phyloP scores from a whole-genome alignment of 2,113 vertebrate genomes.

The Bos javanicus region DNA sequence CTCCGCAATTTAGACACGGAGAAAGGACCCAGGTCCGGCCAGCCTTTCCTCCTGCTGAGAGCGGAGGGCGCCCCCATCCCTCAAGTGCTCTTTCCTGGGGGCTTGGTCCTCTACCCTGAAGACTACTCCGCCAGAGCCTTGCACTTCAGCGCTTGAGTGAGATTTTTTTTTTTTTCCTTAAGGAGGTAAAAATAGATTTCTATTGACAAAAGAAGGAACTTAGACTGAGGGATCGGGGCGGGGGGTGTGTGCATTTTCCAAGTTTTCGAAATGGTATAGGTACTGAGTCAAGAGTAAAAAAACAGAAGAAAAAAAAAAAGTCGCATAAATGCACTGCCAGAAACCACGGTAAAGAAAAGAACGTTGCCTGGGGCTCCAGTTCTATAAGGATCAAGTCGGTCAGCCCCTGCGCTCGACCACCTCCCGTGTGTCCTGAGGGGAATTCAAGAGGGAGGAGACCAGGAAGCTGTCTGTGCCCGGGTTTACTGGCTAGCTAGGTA shows the following conservation, averaged over 20 bases:
- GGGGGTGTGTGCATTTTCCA: background rate
- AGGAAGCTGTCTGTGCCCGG: background rate
- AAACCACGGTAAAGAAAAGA: background rate
- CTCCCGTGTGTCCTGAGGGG: background rate
- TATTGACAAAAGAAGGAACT: background rate
- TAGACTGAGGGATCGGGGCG: background rate
- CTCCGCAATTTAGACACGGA: background rate
- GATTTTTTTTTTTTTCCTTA: background rate
- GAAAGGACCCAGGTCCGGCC: background rate
- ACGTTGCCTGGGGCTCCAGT: background rate
- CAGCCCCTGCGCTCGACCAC: background rate
- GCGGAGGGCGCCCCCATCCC: no score
- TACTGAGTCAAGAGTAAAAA: background rate
- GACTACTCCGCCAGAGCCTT: background rate
- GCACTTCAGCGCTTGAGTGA: background rate
- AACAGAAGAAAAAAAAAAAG: background rate
- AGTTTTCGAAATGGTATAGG: background rate
- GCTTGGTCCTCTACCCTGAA: background rate
- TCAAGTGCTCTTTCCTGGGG: no score
- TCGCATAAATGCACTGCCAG: background rate
- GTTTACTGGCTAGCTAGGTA: background rate
- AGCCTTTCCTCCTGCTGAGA: background rate
- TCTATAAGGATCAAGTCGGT: background rate
- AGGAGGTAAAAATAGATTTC: background rate
- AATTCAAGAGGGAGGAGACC: background rate